These are phyloP conservation scores for Amblyornis subalaris DNA, from an alignment of 2,113 vertebrate species.

Conservation along the genomic window DNA sequence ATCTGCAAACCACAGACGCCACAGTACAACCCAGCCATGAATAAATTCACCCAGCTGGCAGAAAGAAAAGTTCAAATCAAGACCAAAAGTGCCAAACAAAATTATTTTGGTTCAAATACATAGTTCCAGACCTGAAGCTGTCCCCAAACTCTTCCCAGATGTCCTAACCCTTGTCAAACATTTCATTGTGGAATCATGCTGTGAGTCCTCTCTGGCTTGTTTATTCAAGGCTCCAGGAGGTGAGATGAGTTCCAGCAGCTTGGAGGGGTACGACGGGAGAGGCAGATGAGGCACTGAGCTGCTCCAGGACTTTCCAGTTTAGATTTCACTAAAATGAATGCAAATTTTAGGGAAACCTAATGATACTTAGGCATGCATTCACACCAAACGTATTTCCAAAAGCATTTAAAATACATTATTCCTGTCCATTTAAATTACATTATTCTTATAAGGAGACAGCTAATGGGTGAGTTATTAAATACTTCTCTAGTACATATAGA, in stretches of 20 bases:
- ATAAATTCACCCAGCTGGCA: conserved; percentile 14
- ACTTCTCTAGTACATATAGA: background rate
- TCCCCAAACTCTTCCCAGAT: conserved; percentile 57
- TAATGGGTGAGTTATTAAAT: background rate
- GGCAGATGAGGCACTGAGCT: background rate
- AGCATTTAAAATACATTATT: background rate
- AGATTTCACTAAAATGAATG: background rate
- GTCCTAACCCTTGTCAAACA: background rate
- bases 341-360: background rate
- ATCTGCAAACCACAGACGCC: conserved; percentile 18
- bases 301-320: background rate
- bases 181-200: background rate
- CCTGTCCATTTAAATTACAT: background rate
- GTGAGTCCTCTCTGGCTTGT: background rate
- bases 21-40: background rate
- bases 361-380: background rate
- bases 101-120: background rate
- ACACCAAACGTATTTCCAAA: background rate
- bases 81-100: conserved; percentile 37
- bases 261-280: background rate
- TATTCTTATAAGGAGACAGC: background rate
- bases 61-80: conserved; percentile 19
- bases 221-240: background rate
- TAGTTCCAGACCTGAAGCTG: conserved; percentile 36
- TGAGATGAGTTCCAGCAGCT: conserved; percentile 2